Evolutionary conservation across 1,140 invertebrate genomes (phyloP).

Genomic region (Mactra quadrangularis): DNA sequence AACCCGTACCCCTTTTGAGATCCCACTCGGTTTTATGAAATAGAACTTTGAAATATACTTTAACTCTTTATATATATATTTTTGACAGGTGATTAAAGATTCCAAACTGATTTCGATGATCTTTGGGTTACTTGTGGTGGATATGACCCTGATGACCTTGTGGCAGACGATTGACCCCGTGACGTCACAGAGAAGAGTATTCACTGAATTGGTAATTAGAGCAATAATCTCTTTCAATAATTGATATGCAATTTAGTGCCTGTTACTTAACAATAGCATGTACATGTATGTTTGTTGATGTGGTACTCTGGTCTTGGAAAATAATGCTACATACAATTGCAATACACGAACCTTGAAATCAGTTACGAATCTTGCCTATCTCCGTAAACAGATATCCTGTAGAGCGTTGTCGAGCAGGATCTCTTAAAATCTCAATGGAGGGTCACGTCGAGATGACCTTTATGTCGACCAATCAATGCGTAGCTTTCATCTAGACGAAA

Average conservation of each 20-base stretch:
- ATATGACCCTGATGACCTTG: conserved; percentile 24
- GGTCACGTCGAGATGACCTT: no score
- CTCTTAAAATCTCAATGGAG: no score
- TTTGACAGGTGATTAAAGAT: conserved; percentile 52
- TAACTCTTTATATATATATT: no score
- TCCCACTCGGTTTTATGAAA: no score
- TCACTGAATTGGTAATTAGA: conserved; percentile 23
- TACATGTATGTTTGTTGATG: neutral
- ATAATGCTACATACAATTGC: neutral
- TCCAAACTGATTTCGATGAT: conserved; percentile 12
- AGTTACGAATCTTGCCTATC: neutral
- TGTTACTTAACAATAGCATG: neutral
- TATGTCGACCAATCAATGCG: no score
- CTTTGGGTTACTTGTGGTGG: conserved; percentile 22
- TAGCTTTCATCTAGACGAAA: no score
- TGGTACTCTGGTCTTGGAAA: neutral
- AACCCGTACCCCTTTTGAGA: no score
- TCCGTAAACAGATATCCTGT: no score
- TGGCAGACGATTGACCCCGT: conserved; percentile 54
- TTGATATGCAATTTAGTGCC: no score
- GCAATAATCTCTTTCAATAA: neutral
- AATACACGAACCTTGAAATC: neutral
- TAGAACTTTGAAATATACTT: no score
- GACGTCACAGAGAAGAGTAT: neutral
- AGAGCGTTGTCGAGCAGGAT: no score